Evolutionary conservation across 2,113 vertebrate species (phyloP).

Genomic region (Varanus salvator): DNA sequence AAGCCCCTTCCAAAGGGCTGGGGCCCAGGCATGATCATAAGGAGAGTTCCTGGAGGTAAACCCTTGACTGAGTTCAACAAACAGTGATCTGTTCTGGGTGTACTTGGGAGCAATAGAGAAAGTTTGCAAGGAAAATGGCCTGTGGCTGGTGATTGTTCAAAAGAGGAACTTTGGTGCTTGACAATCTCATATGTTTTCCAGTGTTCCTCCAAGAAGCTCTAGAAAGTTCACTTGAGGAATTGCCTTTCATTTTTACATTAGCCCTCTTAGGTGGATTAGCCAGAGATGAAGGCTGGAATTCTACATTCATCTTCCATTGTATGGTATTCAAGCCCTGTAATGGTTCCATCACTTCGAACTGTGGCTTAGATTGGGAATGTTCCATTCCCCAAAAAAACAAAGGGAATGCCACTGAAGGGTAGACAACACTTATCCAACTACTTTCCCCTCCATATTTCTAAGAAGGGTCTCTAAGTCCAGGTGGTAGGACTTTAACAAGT

Average conservation of each 20-base stretch:
- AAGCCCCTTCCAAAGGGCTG: no score
- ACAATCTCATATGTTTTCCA: not conserved
- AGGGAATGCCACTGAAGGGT: not conserved
- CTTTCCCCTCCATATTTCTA: not conserved
- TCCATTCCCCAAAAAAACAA: not conserved
- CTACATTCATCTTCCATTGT: not conserved
- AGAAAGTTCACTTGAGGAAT: not conserved
- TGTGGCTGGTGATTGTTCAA: no score
- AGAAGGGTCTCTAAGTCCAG: not conserved
- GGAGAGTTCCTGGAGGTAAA: no score
- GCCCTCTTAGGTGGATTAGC: no score
- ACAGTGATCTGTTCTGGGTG: no score
- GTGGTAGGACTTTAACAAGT: not conserved
- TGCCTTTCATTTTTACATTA: no score
- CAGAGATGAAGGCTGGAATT: not conserved
- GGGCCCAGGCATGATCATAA: no score
- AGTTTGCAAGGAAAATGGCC: no score
- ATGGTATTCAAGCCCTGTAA: not conserved
- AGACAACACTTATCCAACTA: not conserved
- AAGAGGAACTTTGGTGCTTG: no score
- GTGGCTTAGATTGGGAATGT: no score
- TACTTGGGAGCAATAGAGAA: no score
- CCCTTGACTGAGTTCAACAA: no score
- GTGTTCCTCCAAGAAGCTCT: not conserved
- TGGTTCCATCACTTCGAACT: not conserved